These are phyloP conservation scores for Apis florea DNA, from an alignment of 1,140 invertebrate species.

Conservation along the genomic window DNA sequence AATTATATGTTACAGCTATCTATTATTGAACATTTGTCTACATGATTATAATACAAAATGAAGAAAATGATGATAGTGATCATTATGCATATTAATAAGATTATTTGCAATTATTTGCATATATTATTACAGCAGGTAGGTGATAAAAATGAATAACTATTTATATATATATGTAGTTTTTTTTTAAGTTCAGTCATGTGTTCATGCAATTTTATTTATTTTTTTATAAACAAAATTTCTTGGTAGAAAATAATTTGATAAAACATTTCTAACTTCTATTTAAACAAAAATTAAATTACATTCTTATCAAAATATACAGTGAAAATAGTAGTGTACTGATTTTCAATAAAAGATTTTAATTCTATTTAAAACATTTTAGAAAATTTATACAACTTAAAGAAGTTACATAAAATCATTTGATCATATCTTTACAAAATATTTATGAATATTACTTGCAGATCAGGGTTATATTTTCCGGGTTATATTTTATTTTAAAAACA, in stretches of 20 bases:
- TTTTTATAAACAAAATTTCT: slow-evolving; percentile 40
- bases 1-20: slow-evolving; percentile 57
- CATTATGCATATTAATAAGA: slow-evolving; percentile 56
- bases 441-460: slow-evolving; percentile 45
- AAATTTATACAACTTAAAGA: background rate
- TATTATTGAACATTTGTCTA: slow-evolving; percentile 63
- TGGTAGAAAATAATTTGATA: slow-evolving; percentile 41
- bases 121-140: slow-evolving; percentile 48
- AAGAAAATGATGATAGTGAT: slow-evolving; percentile 57
- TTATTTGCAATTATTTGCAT: slow-evolving; percentile 56
- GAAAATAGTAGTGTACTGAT: slow-evolving; percentile 11
- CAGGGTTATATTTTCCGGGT: background rate
- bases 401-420: slow-evolving; percentile 12
- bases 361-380: background rate
- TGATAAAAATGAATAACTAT: slow-evolving; percentile 56
- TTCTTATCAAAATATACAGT: slow-evolving; percentile 17
- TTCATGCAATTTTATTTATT: slow-evolving; percentile 50
- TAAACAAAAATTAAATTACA: slow-evolving; percentile 39
- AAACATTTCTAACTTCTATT: slow-evolving; percentile 51
- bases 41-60: slow-evolving; percentile 69
- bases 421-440: slow-evolving; percentile 49
- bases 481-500: slow-evolving; percentile 13
- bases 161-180: slow-evolving; percentile 46
- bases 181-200: slow-evolving; percentile 64
- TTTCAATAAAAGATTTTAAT: slow-evolving; percentile 11